These are phyloP conservation scores for Austrolebias charrua DNA, from an alignment of 2,797 vertebrate species.

Conservation along the genomic window DNA sequence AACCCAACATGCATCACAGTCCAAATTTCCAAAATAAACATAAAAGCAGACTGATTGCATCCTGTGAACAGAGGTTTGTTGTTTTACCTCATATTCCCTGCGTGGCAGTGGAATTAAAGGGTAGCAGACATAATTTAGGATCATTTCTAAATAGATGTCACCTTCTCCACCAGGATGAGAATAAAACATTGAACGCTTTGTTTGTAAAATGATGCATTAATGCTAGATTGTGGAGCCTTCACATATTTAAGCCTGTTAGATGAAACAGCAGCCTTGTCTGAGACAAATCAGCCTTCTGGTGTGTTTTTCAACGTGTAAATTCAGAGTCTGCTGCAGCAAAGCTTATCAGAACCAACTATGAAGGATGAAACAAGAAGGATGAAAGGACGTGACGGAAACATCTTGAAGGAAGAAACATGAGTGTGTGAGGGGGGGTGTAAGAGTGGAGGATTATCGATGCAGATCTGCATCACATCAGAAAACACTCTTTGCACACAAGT, in stretches of 20 bases:
- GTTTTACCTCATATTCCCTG: not conserved
- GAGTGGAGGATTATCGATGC: constrained; percentile 67
- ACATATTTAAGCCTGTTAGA: constrained; percentile 29
- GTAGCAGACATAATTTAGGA: constrained; percentile 10
- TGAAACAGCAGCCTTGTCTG: constrained; percentile 20
- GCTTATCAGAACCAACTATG: constrained; percentile 28
- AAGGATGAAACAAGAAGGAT: constrained; percentile 22
- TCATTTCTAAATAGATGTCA: constrained; percentile 4
- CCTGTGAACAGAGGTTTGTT: constrained; percentile 2
- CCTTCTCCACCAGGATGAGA: constrained; percentile 9
- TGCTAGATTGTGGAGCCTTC: constrained; percentile 12
- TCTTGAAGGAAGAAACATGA: constrained; percentile 12
- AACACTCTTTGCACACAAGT: not conserved
- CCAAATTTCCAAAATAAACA: constrained; percentile 2
- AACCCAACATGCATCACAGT: not conserved
- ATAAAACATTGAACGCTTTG: constrained; percentile 22
- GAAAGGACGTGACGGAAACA: constrained; percentile 24
- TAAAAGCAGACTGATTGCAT: not conserved
- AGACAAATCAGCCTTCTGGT: constrained; percentile 30
- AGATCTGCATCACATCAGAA: constrained; percentile 59
- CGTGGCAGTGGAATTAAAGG: not conserved
- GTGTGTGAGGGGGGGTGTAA: constrained; percentile 2
- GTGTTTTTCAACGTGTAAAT: constrained; percentile 23
- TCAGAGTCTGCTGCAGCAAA: constrained; percentile 18
- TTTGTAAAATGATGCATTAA: constrained; percentile 21